Evolutionary conservation across 2,888 invertebrate genomes (phyloP), one percentile per base, ranked within the genome.

Genomic region (Pemphredon lugubris): DNA sequence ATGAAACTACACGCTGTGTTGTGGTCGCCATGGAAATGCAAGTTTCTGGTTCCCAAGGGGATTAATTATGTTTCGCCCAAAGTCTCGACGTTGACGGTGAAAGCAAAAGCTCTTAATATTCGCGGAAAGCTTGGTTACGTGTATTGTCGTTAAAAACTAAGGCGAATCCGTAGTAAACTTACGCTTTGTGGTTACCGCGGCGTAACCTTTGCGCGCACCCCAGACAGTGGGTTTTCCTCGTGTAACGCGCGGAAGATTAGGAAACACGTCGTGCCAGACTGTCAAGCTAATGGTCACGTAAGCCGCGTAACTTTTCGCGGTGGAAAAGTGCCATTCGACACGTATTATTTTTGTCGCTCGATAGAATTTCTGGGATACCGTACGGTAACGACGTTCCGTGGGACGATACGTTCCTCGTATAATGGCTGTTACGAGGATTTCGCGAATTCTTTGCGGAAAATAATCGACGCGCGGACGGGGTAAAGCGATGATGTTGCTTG

Each of bases 31-130:
- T 57, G 45, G 45, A 45, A 34, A 57, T 57, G 34, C 34, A 48
- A 58, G 47, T 47, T 58, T 48, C 37, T 18, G 13, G 13, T 47
- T 58, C 48, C 39, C 26, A 37, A 26, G 45, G 39, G 48, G 39
- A 54, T 37, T 50, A 59, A 45, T 45, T 23, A 2, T 16, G 44
- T 6, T 11, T 11, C 34, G 18, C 26, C 26, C 26, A 7, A 26
- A 26, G 26, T 26, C 26, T 26, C 7, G 4, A 7, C 7, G 26
- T 26, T 7, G 26, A n/a, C 26, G 26, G 26, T 26, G 26, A 26
- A n/a, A n/a, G n/a, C 26, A 7, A 26, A 26, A 26, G 26, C 7
- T 26, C 7, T 26, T 26, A 26, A 5, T 26, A 26, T 26, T 26
- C 26, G 26, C 26, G 4, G 4, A 7, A 7, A 26, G 7, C 4